Conservation (phyloP, 92 coral and sea anemone species). For the Parazoanthus darwini region DNA sequence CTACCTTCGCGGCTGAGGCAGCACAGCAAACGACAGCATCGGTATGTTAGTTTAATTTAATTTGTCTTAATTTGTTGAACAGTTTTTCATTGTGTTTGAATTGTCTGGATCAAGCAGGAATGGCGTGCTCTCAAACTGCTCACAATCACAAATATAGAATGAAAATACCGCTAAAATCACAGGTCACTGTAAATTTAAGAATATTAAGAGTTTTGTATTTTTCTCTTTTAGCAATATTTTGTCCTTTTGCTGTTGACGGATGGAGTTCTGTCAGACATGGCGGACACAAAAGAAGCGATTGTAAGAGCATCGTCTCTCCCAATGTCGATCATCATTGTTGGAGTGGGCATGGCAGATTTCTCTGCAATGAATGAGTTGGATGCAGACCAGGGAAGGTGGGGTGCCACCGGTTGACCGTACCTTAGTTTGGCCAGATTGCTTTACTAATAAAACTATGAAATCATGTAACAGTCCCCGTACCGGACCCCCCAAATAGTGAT, state of each 20-base stretch:
- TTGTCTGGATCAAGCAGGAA: too few species aligned
- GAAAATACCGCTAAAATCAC: constrained; percentile 52
- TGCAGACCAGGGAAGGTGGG: constrained; percentile 96
- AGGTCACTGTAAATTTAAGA: constrained; percentile 57
- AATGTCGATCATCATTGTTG: constrained; percentile 94
- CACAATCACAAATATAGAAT: too few species aligned
- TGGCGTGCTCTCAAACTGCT: too few species aligned
- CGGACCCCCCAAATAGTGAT: too few species aligned
- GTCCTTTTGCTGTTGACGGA: constrained; percentile 76
- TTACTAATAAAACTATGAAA: too few species aligned
- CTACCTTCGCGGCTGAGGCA: constrained; percentile 80
- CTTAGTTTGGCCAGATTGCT: too few species aligned
- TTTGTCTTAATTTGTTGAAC: too few species aligned
- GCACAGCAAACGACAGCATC: constrained; percentile 73
- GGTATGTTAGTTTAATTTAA: constrained; percentile 56
- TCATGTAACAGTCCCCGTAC: too few species aligned
- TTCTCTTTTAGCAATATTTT: background rate
- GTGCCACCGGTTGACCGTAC: background rate
- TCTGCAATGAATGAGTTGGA: constrained; percentile 91
- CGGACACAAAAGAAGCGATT: constrained; percentile 81
- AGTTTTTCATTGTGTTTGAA: background rate
- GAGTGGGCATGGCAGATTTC: constrained; percentile 93
- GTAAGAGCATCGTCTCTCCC: constrained; percentile 93
- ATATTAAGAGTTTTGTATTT: too few species aligned
- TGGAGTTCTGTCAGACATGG: constrained; percentile 97